Conservation (phyloP, 2,888 invertebrate genomes). For the Tryphoninae sp. region DNA sequence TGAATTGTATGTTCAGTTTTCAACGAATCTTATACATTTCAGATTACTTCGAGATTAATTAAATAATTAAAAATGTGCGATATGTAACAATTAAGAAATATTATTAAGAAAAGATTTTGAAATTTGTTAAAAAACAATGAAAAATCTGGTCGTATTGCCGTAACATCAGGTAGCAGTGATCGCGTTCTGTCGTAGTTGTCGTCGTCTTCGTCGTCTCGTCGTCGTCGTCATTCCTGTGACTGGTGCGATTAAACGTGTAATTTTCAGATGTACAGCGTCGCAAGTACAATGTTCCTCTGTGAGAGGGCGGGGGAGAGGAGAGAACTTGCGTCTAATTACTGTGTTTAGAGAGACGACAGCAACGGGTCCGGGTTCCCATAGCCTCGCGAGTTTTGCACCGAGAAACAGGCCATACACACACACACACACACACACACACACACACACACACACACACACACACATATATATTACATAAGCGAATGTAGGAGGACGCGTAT, state of each 20-base stretch:
- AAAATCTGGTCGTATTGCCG: conserved; percentile 4
- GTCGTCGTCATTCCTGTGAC: conserved; percentile 52
- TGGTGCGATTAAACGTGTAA: conserved; percentile 71
- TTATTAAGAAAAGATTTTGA: background rate
- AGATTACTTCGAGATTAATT: background rate
- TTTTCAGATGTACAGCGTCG: conserved; percentile 69
- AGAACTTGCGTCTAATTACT: conserved; percentile 73
- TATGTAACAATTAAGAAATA: background rate
- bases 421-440: no score
- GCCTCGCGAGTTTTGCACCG: conserved; percentile 69
- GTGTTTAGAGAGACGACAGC: conserved; percentile 75
- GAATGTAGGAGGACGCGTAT: conserved; percentile 42
- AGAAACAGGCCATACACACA: no score
- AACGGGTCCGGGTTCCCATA: conserved; percentile 79
- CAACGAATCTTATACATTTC: background rate
- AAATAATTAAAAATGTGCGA: background rate
- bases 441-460: conserved; percentile 18
- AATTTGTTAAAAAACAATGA: background rate
- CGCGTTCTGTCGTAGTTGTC: conserved; percentile 24
- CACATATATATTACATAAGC: conserved; percentile 10
- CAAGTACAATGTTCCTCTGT: conserved; percentile 77
- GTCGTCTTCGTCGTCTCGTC: conserved; percentile 23
- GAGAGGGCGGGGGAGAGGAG: conserved; percentile 25
- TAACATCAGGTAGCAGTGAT: conserved; percentile 24
- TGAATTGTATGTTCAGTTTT: background rate